phyloP scores from a whole-genome alignment of 2,888 invertebrate species.

The Hirudinaria manillensis region DNA sequence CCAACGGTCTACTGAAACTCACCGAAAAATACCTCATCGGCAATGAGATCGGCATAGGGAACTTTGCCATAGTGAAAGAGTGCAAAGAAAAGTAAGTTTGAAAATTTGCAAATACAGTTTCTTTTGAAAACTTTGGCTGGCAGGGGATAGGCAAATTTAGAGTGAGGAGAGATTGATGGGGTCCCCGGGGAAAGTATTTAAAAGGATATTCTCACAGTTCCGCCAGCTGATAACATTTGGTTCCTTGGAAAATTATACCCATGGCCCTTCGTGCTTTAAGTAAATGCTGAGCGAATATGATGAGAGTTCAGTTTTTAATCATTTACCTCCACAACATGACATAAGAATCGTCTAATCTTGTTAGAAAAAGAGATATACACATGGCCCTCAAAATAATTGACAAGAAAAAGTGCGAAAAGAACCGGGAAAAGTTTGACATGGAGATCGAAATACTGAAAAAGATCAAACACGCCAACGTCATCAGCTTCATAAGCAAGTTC shows the following conservation, averaged over 20 bases:
- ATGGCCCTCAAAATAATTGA: constrained; percentile 87
- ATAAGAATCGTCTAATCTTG: neutral
- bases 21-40: constrained; percentile 66
- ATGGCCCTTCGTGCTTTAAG: no score
- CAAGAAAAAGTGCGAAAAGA: constrained; percentile 83
- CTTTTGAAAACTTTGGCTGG: constrained; percentile 6
- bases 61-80: constrained; percentile 87
- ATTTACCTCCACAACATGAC: no score
- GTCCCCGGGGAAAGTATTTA: neutral
- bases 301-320: no score
- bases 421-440: constrained; percentile 69
- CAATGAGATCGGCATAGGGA: constrained; percentile 82
- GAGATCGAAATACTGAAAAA: constrained; percentile 86
- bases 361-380: constrained; percentile 12
- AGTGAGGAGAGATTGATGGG: neutral
- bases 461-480: constrained; percentile 86
- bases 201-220: neutral
- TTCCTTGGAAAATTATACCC: no score
- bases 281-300: no score
- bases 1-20: constrained; percentile 42
- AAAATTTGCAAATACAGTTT: constrained; percentile 39
- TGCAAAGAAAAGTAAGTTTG: constrained; percentile 62
- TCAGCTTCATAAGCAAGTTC: constrained; percentile 81
- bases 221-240: no score
- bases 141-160: no score